Evolutionary conservation across 2,797 vertebrate species (phyloP).

Genomic region (Macrochelys suwanniensis): DNA sequence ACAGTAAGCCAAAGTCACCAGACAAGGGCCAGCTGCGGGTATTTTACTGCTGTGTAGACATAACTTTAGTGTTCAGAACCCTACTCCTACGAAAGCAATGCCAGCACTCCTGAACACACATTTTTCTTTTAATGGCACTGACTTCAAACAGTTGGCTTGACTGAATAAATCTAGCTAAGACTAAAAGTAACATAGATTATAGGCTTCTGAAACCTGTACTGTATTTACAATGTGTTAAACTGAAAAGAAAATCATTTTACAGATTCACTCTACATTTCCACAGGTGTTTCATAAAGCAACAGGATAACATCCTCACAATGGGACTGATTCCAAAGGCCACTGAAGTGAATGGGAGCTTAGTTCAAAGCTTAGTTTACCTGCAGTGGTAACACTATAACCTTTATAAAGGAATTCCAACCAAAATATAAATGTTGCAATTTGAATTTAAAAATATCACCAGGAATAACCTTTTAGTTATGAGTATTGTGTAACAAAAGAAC

Average conservation of each 20-base stretch:
- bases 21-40: no score
- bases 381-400: background rate
- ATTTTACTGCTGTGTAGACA: no score
- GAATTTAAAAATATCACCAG: accelerated
- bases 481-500: accelerated
- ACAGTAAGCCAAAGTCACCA: no score
- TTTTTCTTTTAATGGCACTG: background rate
- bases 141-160: background rate
- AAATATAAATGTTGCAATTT: background rate
- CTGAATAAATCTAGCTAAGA: background rate
- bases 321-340: background rate
- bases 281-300: background rate
- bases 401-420: accelerated
- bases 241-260: background rate
- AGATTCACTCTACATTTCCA: background rate
- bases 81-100: background rate
- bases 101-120: background rate
- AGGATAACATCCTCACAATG: background rate
- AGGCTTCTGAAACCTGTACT: background rate
- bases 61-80: background rate
- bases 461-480: background rate
- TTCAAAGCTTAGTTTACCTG: no score
- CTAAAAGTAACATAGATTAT: background rate
- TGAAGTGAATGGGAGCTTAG: background rate
- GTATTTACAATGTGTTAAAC: background rate